These are phyloP conservation scores for Agrochola lychnidis DNA, from an alignment of 2,888 invertebrate genomes.

Conservation along the genomic window DNA sequence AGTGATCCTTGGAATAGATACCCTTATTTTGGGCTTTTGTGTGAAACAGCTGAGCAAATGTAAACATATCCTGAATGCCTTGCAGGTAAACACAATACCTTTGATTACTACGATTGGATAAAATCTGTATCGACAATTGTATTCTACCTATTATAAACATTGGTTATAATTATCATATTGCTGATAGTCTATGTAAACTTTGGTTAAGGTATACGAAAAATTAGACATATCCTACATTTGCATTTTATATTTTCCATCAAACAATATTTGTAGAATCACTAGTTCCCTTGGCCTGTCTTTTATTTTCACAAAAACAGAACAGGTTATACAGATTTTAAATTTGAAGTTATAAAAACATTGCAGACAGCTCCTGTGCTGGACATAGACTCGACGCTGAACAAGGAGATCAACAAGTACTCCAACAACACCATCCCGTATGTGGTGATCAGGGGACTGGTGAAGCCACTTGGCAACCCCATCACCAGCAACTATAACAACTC, in stretches of 20 bases:
- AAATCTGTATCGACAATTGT: neutral
- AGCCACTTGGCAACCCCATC: conserved; percentile 94
- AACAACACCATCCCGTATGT: conserved; percentile 93
- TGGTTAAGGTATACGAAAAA: neutral
- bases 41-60: conserved; percentile 94
- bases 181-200: neutral
- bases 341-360: conserved; percentile 54
- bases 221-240: neutral
- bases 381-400: conserved; percentile 92
- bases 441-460: conserved; percentile 94
- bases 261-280: neutral
- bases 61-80: conserved; percentile 92
- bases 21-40: conserved; percentile 94
- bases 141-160: neutral
- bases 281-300: neutral
- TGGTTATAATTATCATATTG: neutral
- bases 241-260: neutral
- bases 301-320: neutral
- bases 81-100: conserved; percentile 90
- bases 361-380: conserved; percentile 93
- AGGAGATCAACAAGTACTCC: conserved; percentile 91
- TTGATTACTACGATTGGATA: neutral
- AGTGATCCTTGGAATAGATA: conserved; percentile 93
- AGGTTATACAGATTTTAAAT: neutral
- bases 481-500: conserved; percentile 93